Conservation (phyloP, 2,888 invertebrate genomes). For the Tetranychus truncatus region DNA sequence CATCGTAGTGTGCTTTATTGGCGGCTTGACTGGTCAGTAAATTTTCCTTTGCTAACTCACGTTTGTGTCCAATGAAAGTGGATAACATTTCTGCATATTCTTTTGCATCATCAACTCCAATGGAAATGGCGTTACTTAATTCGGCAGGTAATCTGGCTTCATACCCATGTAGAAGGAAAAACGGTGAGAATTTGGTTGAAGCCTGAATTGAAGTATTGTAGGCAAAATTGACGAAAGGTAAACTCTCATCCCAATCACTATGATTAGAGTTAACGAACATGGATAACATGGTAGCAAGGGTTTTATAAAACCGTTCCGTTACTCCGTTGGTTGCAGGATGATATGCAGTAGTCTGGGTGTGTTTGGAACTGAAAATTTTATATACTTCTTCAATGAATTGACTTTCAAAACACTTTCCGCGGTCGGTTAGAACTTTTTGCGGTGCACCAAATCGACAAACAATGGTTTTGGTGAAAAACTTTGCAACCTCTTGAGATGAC, state of each 20-base stretch:
- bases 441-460: constrained; percentile 24
- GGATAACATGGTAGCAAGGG: constrained; percentile 25
- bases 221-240: constrained; percentile 21
- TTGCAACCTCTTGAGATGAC: constrained; percentile 22
- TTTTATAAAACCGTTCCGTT: constrained; percentile 26
- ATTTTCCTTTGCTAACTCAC: not conserved
- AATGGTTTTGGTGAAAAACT: constrained; percentile 23
- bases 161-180: not conserved
- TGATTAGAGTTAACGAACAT: constrained; percentile 23
- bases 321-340: constrained; percentile 26
- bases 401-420: not conserved
- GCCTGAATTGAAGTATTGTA: constrained; percentile 1
- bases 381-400: not conserved
- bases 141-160: constrained; percentile 18
- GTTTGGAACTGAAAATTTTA: constrained; percentile 9
- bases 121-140: not conserved
- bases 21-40: not conserved
- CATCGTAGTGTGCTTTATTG: not conserved
- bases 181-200: constrained; percentile 9
- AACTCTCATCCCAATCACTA: constrained; percentile 24
- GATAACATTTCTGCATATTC: not conserved
- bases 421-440: not conserved
- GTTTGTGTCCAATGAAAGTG: not conserved
- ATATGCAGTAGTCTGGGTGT: constrained; percentile 24
- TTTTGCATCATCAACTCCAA: not conserved